Conservation (phyloP, 2,797 vertebrate species). For the Vireo griseus region DNA sequence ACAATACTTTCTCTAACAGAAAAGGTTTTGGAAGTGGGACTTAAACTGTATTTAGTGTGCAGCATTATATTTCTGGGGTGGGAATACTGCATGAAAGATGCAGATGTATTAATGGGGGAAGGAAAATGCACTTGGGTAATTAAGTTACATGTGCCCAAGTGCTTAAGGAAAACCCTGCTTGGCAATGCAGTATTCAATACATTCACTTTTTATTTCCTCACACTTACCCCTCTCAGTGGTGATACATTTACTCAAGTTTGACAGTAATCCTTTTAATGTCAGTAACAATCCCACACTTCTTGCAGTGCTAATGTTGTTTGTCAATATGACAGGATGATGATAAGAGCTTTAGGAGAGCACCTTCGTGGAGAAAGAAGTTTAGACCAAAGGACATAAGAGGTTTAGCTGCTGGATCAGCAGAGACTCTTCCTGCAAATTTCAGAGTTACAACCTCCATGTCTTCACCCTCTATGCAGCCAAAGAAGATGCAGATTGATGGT, state of each 20-base stretch:
- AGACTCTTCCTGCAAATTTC: slow-evolving; percentile 95
- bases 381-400: slow-evolving; percentile 94
- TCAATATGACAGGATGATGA: slow-evolving; percentile 85
- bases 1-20: background rate
- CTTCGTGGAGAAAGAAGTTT: slow-evolving; percentile 98
- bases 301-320: background rate
- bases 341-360: slow-evolving; percentile 93
- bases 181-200: background rate
- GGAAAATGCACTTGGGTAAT: background rate
- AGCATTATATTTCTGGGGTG: background rate
- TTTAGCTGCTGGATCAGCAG: slow-evolving; percentile 85
- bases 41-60: background rate
- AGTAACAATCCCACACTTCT: background rate
- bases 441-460: slow-evolving; percentile 86
- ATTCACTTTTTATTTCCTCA: background rate
- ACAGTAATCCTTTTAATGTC: background rate
- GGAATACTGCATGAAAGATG: background rate
- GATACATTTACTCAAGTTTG: background rate
- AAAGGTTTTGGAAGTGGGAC: background rate
- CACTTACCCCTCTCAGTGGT: background rate
- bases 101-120: background rate
- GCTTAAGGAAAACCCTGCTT: background rate
- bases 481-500: slow-evolving; percentile 96
- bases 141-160: background rate
- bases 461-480: slow-evolving; percentile 91